A percentile compares a stretch with the other conserved stretches of the same genome.
Conservation (phyloP, 1,140 invertebrate genomes). For the Scaptomyza pallida region DNA sequence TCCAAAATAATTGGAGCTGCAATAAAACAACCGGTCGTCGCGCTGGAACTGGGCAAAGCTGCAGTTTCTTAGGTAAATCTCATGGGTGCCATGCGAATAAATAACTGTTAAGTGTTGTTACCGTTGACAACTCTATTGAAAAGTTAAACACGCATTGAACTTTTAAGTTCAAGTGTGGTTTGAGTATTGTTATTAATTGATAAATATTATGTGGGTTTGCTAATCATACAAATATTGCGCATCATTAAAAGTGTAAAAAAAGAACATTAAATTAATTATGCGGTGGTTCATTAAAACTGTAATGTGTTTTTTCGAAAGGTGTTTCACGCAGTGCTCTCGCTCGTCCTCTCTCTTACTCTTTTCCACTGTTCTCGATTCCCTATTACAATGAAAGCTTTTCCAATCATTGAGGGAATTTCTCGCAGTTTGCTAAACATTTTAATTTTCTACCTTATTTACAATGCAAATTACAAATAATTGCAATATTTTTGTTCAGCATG, state of each 20-base stretch:
- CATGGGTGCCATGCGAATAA: constrained; percentile 25
- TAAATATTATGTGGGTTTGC: background rate
- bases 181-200: background rate
- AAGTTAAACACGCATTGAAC: background rate
- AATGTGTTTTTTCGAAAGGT: constrained; percentile 30
- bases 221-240: constrained; percentile 30
- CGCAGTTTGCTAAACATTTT: constrained; percentile 16
- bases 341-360: too few species aligned
- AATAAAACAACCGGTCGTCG: constrained; percentile 83
- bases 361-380: background rate
- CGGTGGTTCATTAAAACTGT: background rate
- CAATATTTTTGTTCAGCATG: constrained; percentile 46
- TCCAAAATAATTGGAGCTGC: constrained; percentile 83
- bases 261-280: constrained; percentile 1
- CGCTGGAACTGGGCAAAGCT: constrained; percentile 81
- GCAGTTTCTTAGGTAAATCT: constrained; percentile 82
- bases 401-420: background rate
- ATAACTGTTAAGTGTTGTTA: constrained; percentile 1
- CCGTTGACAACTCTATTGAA: background rate
- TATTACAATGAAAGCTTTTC: background rate
- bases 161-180: too few species aligned
- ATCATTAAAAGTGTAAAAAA: constrained; percentile 3
- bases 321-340: constrained; percentile 20
- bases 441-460: constrained; percentile 51
- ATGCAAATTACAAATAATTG: constrained; percentile 74